These are phyloP conservation scores for Aquatica leii DNA, from an alignment of 2,888 invertebrate genomes.

Conservation along the genomic window DNA sequence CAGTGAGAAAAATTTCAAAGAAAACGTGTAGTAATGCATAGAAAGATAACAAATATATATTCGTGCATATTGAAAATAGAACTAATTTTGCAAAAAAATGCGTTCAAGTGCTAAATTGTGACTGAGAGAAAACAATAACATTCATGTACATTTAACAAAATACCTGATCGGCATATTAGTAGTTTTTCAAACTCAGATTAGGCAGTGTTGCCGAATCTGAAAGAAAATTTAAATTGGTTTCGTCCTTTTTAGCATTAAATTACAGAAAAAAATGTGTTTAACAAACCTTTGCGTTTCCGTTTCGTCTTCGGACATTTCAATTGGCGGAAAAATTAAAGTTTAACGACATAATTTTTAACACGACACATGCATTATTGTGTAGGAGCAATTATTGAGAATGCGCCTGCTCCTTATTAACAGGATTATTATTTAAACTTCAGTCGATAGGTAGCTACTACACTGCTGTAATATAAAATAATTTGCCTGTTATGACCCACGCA, in stretches of 20 bases:
- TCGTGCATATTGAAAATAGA: not conserved
- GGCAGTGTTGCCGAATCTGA: constrained; percentile 21
- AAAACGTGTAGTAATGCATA: constrained; percentile 7
- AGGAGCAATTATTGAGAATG: constrained; percentile 14
- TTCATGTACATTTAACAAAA: constrained; percentile 11
- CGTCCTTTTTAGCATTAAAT: not conserved
- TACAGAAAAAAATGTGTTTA: not conserved
- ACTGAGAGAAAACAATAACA: constrained; percentile 1
- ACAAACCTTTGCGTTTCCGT: no score
- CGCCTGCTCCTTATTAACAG: constrained; percentile 34
- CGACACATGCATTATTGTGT: not conserved
- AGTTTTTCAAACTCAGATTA: constrained; percentile 20
- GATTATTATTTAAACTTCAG: constrained; percentile 25
- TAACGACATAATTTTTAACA: no score
- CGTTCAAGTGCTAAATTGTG: no score
- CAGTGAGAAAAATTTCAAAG: not conserved
- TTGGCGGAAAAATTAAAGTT: no score
- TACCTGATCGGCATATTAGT: constrained; percentile 38
- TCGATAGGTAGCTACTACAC: constrained; percentile 15
- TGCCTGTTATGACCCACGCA: constrained; percentile 16
- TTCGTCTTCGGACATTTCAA: no score
- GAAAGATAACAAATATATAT: not conserved
- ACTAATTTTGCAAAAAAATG: no score
- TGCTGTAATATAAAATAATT: constrained; percentile 24
- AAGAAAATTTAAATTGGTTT: constrained; percentile 12